These are phyloP conservation scores for Sebastes nivosus DNA, from an alignment of 2,797 vertebrate genomes.

Conservation along the genomic window DNA sequence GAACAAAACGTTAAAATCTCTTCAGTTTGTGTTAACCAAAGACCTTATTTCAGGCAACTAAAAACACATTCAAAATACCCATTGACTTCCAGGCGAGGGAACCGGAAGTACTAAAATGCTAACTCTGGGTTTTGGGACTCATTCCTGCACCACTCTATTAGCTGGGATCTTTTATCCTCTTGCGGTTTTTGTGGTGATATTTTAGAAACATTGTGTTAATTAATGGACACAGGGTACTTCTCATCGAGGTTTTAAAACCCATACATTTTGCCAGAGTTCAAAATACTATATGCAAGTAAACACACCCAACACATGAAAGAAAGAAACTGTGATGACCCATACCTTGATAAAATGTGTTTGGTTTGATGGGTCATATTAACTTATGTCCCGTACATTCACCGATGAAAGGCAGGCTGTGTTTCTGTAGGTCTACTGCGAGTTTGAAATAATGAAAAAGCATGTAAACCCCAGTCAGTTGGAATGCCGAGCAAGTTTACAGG, in stretches of 20 bases:
- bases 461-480: slow-evolving; percentile 34
- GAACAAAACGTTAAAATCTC: too few relatives aligned
- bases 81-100: too few relatives aligned
- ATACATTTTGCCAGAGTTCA: neutral
- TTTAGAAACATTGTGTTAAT: neutral
- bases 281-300: slow-evolving; percentile 14
- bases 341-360: slow-evolving; percentile 20
- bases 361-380: slow-evolving; percentile 28
- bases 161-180: neutral
- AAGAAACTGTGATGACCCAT: neutral
- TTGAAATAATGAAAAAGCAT: slow-evolving; percentile 20
- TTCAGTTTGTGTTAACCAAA: too few relatives aligned
- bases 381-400: slow-evolving; percentile 65
- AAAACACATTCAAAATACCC: too few relatives aligned
- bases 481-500: slow-evolving; percentile 40
- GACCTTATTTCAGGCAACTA: too few relatives aligned
- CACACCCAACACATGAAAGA: neutral
- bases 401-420: slow-evolving; percentile 49
- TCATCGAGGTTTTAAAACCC: neutral
- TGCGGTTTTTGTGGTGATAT: neutral
- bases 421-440: slow-evolving; percentile 11
- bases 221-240: neutral
- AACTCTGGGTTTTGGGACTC: too few relatives aligned
- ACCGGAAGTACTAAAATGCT: too few relatives aligned
- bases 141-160: neutral